phyloP scores from a whole-genome alignment of 1,140 invertebrate species.

The Drusus annulatus region DNA sequence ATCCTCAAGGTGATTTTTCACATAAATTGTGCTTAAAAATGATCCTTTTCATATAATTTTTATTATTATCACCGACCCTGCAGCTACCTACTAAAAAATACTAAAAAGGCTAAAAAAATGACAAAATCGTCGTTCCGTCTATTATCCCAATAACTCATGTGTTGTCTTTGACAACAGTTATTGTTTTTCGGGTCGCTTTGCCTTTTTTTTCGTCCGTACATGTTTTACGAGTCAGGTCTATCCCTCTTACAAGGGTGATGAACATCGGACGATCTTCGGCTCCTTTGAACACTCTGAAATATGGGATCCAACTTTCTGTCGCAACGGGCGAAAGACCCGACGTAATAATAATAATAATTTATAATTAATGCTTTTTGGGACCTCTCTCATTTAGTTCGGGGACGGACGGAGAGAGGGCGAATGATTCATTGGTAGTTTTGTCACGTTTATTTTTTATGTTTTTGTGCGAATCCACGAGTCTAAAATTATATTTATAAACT shows the following conservation, averaged over 20 bases:
- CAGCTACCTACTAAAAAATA: too few species aligned
- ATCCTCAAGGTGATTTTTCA: too few species aligned
- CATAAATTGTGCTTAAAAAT: too few species aligned
- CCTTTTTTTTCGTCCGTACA: constrained; percentile 12
- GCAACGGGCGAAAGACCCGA: neutral
- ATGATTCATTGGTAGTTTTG: too few species aligned
- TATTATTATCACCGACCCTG: too few species aligned
- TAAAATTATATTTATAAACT: too few species aligned
- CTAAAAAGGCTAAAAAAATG: too few species aligned
- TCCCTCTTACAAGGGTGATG: constrained; percentile 8
- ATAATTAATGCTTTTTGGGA: constrained; percentile 14
- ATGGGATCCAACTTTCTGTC: neutral
- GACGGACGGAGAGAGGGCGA: too few species aligned
- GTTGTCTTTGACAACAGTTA: constrained; percentile 6
- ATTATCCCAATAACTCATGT: neutral
- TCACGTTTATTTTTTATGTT: too few species aligned
- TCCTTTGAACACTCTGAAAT: neutral
- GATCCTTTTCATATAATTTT: too few species aligned
- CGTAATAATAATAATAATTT: constrained; percentile 12
- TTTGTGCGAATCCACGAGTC: too few species aligned
- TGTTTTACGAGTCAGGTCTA: constrained; percentile 14
- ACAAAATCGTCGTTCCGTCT: neutral
- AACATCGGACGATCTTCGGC: neutral
- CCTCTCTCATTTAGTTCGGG: too few species aligned
- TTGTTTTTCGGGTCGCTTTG: constrained; percentile 13